These are phyloP conservation scores for Hypena proboscidalis DNA, from an alignment of 2,888 invertebrate species.

Conservation along the genomic window DNA sequence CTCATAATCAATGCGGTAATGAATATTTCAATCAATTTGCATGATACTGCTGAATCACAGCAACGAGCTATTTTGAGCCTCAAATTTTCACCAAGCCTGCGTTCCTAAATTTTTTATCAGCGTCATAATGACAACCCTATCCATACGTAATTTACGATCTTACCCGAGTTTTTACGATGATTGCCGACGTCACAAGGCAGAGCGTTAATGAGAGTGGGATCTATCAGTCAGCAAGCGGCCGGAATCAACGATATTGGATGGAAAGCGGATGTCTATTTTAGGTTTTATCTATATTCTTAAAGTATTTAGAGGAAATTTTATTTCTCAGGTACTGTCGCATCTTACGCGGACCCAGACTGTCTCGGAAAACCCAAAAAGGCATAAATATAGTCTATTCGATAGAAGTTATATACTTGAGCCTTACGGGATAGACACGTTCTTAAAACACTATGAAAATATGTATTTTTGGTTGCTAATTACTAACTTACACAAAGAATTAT, in stretches of 20 bases:
- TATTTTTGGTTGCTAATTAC: no score
- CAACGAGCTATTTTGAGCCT: background rate
- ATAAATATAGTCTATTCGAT: no score
- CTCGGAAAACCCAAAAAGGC: no score
- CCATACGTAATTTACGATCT: slow-evolving; percentile 55
- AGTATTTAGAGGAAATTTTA: no score
- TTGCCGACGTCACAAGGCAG: slow-evolving; percentile 45
- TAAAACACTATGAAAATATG: no score
- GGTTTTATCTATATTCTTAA: slow-evolving; percentile 39
- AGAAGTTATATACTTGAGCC: no score
- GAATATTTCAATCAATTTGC: no score
- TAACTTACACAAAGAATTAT: no score
- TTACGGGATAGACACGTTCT: no score
- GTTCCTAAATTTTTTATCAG: slow-evolving; percentile 43
- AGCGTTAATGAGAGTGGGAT: slow-evolving; percentile 77
- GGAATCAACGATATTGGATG: slow-evolving; percentile 62
- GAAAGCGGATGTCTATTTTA: slow-evolving; percentile 77
- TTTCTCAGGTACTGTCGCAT: no score
- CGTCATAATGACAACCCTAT: slow-evolving; percentile 50
- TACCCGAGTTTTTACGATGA: slow-evolving; percentile 49
- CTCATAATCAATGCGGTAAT: no score
- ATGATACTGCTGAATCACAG: background rate
- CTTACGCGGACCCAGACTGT: no score
- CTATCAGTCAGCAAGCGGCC: slow-evolving; percentile 65
- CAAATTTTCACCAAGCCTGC: slow-evolving; percentile 13